phyloP scores from a whole-genome alignment of 2,797 vertebrate species.

The Anolis apletophallus region DNA sequence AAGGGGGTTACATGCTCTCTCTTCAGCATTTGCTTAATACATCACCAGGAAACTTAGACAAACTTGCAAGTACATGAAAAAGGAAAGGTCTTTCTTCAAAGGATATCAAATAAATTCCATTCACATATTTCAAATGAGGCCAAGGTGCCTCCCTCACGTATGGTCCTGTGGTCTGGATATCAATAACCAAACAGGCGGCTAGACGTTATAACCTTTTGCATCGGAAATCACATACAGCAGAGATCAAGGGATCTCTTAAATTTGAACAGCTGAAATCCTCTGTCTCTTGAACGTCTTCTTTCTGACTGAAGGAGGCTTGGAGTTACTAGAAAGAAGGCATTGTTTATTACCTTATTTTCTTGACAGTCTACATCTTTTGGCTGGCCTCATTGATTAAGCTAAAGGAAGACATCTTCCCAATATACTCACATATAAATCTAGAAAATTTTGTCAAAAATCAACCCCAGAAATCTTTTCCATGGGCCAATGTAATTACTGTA shows the following conservation, averaged over 20 bases:
- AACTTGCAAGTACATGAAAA: not conserved
- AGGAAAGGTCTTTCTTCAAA: slow-evolving; percentile 17
- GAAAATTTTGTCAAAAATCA: too few species aligned
- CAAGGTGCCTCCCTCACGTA: not conserved
- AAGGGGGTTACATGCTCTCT: not conserved
- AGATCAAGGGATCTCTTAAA: not conserved
- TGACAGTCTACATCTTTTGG: not conserved
- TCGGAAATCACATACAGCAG: not conserved
- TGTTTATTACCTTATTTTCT: not conserved
- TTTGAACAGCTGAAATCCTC: not conserved
- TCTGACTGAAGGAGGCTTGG: not conserved
- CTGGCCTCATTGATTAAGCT: not conserved
- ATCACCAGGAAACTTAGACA: not conserved
- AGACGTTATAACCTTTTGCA: not conserved
- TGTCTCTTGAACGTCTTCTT: too few species aligned
- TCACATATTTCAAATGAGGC: not conserved
- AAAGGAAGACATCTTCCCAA: too few species aligned
- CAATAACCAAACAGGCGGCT: not conserved
- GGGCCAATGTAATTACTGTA: too few species aligned
- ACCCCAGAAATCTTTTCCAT: too few species aligned
- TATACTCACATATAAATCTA: too few species aligned
- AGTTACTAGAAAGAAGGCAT: not conserved
- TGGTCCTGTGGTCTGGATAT: not conserved
- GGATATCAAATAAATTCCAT: slow-evolving; percentile 32
- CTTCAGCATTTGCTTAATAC: not conserved